Conservation (phyloP, 2,888 invertebrate genomes). For the Calliopum simillimum region DNA sequence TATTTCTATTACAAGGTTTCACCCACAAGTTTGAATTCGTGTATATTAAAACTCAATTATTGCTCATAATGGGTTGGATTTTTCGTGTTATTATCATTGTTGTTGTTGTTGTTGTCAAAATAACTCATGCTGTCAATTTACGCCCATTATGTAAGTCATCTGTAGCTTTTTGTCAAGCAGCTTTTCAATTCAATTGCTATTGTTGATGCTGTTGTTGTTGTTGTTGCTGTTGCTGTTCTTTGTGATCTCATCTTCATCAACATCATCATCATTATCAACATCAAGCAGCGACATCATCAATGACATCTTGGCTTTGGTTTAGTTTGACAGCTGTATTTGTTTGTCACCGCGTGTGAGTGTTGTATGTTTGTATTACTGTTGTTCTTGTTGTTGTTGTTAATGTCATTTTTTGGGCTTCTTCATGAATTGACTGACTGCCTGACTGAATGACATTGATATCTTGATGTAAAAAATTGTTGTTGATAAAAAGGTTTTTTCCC, state of each 20-base stretch:
- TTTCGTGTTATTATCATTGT: conserved; percentile 40
- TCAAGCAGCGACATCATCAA: neutral
- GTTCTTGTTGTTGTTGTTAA: too few relatives aligned
- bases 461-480: too few relatives aligned
- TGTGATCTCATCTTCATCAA: neutral
- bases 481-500: too few relatives aligned
- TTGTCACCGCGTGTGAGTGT: too few relatives aligned
- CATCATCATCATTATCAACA: neutral
- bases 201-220: conserved; percentile 38
- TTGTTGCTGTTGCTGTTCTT: conserved; percentile 5
- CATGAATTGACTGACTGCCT: too few relatives aligned
- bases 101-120: conserved; percentile 17
- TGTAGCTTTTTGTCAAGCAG: conserved; percentile 36
- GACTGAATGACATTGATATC: too few relatives aligned
- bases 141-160: conserved; percentile 16
- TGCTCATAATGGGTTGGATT: conserved; percentile 43
- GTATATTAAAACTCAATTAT: conserved; percentile 46
- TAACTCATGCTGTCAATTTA: conserved; percentile 13
- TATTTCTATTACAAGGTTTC: conserved; percentile 7
- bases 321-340: too few relatives aligned
- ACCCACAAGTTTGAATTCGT: neutral
- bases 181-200: conserved; percentile 33
- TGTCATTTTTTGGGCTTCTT: too few relatives aligned
- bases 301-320: too few relatives aligned
- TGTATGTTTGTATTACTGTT: too few relatives aligned